A percentile compares a stretch with the other conserved stretches of the same genome.
Conservation (phyloP, 2,888 invertebrate genomes). For the Sinelater perroti region DNA sequence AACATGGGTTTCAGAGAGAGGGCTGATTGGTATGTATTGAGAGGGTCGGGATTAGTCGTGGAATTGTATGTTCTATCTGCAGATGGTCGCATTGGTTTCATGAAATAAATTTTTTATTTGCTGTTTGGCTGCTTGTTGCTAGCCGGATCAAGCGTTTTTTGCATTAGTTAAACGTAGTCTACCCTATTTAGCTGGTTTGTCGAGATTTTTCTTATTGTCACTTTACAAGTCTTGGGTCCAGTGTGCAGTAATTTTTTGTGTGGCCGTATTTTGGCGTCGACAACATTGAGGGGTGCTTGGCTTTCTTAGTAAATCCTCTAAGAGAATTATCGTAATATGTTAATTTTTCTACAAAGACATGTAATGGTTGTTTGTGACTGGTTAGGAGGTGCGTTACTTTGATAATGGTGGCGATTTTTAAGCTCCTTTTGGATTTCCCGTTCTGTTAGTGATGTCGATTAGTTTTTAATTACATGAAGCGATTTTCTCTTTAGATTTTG, state of each 20-base stretch:
- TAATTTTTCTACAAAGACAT: too few relatives aligned
- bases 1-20: background rate
- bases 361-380: too few relatives aligned
- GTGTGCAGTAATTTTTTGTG: slow-evolving; percentile 8
- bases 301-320: slow-evolving; percentile 10
- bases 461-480: too few relatives aligned
- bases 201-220: background rate
- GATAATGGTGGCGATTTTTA: too few relatives aligned
- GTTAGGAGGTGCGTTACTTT: too few relatives aligned
- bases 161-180: background rate
- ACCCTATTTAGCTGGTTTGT: background rate
- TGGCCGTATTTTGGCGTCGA: slow-evolving; percentile 6
- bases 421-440: too few relatives aligned
- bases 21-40: background rate
- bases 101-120: background rate
- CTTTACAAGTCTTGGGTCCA: slow-evolving; percentile 4
- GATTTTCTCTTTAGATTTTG: too few relatives aligned
- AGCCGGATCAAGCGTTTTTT: background rate
- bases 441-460: too few relatives aligned
- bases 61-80: background rate
- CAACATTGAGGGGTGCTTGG: background rate
- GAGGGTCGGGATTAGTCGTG: background rate
- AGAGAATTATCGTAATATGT: too few relatives aligned
- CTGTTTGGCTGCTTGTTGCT: background rate
- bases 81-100: background rate